Evolutionary conservation across 2,113 vertebrate genomes (phyloP).

Genomic region (Melospiza georgiana): DNA sequence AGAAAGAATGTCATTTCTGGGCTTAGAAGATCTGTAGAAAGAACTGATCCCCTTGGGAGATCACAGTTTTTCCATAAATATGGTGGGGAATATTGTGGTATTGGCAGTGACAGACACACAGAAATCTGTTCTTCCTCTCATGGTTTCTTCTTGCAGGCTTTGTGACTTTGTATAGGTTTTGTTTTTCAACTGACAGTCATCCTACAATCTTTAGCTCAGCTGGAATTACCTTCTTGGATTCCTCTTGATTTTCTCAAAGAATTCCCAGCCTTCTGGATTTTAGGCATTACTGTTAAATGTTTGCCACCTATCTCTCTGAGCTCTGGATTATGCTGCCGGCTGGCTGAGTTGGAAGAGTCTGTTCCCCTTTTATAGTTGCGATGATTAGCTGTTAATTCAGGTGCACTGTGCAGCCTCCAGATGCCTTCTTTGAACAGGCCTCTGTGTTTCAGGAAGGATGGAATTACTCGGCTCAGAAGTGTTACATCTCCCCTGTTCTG

Average conservation of each 20-base stretch:
- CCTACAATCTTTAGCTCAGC: neutral
- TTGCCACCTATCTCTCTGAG: neutral
- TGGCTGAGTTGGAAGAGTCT: neutral
- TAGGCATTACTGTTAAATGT: neutral
- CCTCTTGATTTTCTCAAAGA: conserved; percentile 21
- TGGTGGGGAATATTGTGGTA: neutral
- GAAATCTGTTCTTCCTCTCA: neutral
- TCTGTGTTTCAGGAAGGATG: neutral
- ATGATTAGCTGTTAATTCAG: conserved; percentile 20
- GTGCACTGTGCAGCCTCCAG: neutral
- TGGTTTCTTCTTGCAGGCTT: neutral
- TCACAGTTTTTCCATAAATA: neutral
- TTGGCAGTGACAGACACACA: neutral
- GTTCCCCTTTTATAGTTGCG: neutral
- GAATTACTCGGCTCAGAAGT: neutral
- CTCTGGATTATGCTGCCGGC: neutral
- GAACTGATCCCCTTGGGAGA: conserved; percentile 23
- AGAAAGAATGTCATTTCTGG: conserved; percentile 16
- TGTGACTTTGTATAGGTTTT: neutral
- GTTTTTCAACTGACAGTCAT: neutral
- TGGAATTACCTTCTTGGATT: conserved; percentile 9
- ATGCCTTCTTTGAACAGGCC: conserved; percentile 8
- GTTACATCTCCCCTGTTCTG: neutral
- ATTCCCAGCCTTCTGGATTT: neutral
- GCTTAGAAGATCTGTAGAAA: conserved; percentile 7